Conservation (phyloP, 2,888 invertebrate species). For the Agapostemon virescens region DNA sequence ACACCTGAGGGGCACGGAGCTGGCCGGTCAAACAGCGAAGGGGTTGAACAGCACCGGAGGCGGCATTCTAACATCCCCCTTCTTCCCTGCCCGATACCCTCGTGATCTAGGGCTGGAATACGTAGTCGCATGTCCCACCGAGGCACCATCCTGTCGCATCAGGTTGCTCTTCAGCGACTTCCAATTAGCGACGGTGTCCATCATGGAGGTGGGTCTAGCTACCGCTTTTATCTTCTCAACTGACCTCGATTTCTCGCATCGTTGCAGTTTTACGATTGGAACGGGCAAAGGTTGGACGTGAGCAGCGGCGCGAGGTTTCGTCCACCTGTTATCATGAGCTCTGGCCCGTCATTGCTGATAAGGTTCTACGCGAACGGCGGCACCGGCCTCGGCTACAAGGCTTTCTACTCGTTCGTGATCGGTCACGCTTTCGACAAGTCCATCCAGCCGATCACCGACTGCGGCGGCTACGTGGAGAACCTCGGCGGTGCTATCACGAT, state of each 20-base stretch:
- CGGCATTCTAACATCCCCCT: slow-evolving; percentile 85
- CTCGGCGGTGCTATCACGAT: slow-evolving; percentile 88
- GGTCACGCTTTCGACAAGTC: slow-evolving; percentile 76
- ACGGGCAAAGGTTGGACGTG: slow-evolving; percentile 85
- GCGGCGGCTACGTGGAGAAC: slow-evolving; percentile 87
- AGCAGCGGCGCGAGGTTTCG: slow-evolving; percentile 86
- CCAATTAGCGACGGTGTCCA: slow-evolving; percentile 84
- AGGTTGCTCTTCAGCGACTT: slow-evolving; percentile 86
- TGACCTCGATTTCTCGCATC: not conserved
- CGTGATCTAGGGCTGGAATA: slow-evolving; percentile 86
- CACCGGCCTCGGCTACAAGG: slow-evolving; percentile 85
- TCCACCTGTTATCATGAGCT: slow-evolving; percentile 85
- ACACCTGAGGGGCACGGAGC: slow-evolving; percentile 73
- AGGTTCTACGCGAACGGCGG: slow-evolving; percentile 88
- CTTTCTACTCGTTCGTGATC: slow-evolving; percentile 82
- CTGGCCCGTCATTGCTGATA: slow-evolving; percentile 84
- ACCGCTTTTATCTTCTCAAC: not conserved
- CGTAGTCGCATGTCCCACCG: slow-evolving; percentile 83
- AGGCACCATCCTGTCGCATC: slow-evolving; percentile 82
- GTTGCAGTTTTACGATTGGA: slow-evolving; percentile 85
- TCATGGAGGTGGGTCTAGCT: slow-evolving; percentile 83
- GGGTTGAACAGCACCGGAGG: slow-evolving; percentile 78
- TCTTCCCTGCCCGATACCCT: slow-evolving; percentile 86
- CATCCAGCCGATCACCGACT: slow-evolving; percentile 82
- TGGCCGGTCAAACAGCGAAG: slow-evolving; percentile 67